Base-by-base conservation (phyloP, 2,888 invertebrate species). In the Ecliptopera silaceata region DNA sequence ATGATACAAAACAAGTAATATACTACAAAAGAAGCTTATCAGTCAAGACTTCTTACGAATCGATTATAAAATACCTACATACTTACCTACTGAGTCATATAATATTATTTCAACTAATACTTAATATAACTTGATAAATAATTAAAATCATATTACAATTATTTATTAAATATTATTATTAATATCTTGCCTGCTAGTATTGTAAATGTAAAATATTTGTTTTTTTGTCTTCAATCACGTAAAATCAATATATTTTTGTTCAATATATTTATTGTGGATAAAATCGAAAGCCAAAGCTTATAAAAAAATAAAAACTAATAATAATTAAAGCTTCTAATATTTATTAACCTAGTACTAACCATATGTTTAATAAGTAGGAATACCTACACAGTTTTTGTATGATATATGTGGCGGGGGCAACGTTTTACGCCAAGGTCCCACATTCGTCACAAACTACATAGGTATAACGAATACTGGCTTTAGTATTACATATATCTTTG, bases 331-430 rank as follows among this genome's bases (percentile, higher is more conserved):
- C 1, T 4, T 26, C 36, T 15, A 36, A 36, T 36, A 15, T 34
- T 15, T 34, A 34, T 34, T 32, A 34, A 34, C 1, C 12, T 12
- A 12, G 32, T 32, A 32, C 15, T 36, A 15, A 15, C 15, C 6
- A 39, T 18, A 18, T n/a, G 17, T 32, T n/a, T 26, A 29, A 18
- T 29, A 32, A 32, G 32, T 49, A 42, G 32, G 20, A 15, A 15
- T 29, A 36, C 39, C 17, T 38, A 32, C 8, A 29, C 34, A 29
- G 36, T 42, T 53, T 53, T 58, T 59, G 17, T 44, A 39, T 47
- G 38, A 52, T n/a, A 41, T 43, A n/a, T 38, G 51, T 56, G 26
- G 20, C 36, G 52, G 20, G 59, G 45, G 59, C 59, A 60, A 60
- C 18, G 52, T 38, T 42, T 56, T 46, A 56, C 11, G 13, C 42